These are phyloP conservation scores for Drosophila navojoa DNA, from an alignment of 1,140 invertebrate species.

Conservation along the genomic window DNA sequence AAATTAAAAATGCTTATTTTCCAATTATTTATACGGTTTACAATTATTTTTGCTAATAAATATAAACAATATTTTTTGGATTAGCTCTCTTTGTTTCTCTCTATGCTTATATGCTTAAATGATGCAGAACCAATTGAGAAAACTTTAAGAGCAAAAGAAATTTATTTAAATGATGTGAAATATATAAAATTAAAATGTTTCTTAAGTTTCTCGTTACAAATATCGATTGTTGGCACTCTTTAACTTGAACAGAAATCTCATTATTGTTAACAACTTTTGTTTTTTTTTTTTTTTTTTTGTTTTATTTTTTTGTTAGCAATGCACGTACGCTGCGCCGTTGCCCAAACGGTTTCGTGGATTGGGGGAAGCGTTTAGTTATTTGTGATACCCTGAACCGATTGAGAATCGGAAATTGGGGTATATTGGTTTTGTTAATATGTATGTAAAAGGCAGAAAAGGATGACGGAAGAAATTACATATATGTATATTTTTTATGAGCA, in stretches of 20 bases:
- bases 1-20: no score
- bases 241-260: background rate
- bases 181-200: background rate
- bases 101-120: background rate
- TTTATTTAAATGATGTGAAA: slow-evolving; percentile 19
- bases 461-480: no score
- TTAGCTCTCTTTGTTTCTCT: no score
- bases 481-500: no score
- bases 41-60: no score
- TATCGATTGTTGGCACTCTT: slow-evolving; percentile 8
- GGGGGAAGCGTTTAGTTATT: background rate
- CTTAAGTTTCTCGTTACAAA: background rate
- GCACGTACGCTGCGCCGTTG: slow-evolving; percentile 23
- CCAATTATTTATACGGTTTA: no score
- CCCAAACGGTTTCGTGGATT: slow-evolving; percentile 17
- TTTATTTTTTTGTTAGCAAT: background rate
- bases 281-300: slow-evolving; percentile 4
- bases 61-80: no score
- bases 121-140: background rate
- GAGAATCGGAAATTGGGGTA: no score
- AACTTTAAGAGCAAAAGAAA: background rate
- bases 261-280: background rate
- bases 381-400: background rate
- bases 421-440: no score
- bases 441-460: no score